Percentiles rank a stretch among this genome's conserved stretches.
Evolutionary conservation across 2,797 vertebrate genomes (phyloP).

Genomic region (Amblyraja radiata): DNA sequence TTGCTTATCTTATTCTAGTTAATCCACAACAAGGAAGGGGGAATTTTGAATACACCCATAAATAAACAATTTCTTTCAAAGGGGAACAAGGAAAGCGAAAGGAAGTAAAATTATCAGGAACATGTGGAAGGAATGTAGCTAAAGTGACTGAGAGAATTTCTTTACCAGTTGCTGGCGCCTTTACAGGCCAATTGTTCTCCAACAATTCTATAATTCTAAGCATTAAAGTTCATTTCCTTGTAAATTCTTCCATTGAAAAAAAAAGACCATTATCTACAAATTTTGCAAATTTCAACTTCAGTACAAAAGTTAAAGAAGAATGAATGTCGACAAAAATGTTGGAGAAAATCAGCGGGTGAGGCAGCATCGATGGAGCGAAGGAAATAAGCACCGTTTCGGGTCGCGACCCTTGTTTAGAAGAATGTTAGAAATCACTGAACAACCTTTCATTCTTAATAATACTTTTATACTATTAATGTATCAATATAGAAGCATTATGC

Average conservation of each 20-base stretch:
- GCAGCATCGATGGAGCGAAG: no score
- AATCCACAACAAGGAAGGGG: neutral
- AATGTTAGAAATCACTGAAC: neutral
- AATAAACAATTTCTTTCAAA: neutral
- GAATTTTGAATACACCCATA: neutral
- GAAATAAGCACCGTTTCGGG: no score
- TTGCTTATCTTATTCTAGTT: neutral
- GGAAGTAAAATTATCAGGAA: no score
- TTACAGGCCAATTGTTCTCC: no score
- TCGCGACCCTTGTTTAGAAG: neutral
- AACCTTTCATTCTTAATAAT: neutral
- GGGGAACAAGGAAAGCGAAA: no score
- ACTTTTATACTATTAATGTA: neutral
- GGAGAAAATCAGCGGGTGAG: no score
- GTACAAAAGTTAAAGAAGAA: neutral
- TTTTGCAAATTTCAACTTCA: neutral
- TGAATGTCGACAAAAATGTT: no score
- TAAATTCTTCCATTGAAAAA: neutral
- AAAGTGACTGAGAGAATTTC: no score
- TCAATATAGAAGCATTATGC: neutral
- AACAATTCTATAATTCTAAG: no score
- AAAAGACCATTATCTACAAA: neutral
- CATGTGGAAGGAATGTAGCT: no score
- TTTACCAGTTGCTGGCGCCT: no score
- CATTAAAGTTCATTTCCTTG: neutral